phyloP scores from a whole-genome alignment of 2,888 invertebrate genomes.

The Xanthorhoe designata region DNA sequence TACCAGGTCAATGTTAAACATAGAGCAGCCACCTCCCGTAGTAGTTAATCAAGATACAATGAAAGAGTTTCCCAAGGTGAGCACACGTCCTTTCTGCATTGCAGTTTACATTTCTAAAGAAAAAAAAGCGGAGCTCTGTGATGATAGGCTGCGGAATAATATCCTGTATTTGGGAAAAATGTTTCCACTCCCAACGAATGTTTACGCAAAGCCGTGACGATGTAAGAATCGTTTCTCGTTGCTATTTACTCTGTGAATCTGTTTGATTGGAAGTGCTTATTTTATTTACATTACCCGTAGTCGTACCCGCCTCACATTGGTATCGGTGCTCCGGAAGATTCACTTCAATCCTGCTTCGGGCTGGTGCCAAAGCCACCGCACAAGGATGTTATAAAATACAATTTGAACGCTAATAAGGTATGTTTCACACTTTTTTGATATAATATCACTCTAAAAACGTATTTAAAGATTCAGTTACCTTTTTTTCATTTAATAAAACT shows the following conservation, averaged over 20 bases:
- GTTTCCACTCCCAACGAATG: slow-evolving; percentile 20
- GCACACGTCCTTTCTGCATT: slow-evolving; percentile 33
- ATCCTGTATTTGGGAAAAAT: slow-evolving; percentile 26
- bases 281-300: slow-evolving; percentile 49
- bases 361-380: slow-evolving; percentile 90
- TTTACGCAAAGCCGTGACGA: slow-evolving; percentile 9
- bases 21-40: slow-evolving; percentile 77
- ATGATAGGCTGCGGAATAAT: slow-evolving; percentile 25
- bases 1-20: slow-evolving; percentile 78
- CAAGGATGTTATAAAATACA: slow-evolving; percentile 90
- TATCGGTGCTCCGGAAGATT: slow-evolving; percentile 92
- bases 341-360: slow-evolving; percentile 89
- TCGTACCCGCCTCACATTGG: slow-evolving; percentile 89
- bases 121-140: neutral
- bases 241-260: neutral
- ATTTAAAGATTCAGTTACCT: neutral
- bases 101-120: slow-evolving; percentile 10
- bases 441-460: neutral
- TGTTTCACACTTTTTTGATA: slow-evolving; percentile 12
- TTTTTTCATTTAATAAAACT: too few relatives aligned
- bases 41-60: slow-evolving; percentile 63
- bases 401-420: slow-evolving; percentile 89
- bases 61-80: slow-evolving; percentile 74
- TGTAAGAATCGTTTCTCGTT: slow-evolving; percentile 14
- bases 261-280: neutral